phyloP scores from a whole-genome alignment of 2,113 vertebrate genomes.

The Bufo gargarizans region DNA sequence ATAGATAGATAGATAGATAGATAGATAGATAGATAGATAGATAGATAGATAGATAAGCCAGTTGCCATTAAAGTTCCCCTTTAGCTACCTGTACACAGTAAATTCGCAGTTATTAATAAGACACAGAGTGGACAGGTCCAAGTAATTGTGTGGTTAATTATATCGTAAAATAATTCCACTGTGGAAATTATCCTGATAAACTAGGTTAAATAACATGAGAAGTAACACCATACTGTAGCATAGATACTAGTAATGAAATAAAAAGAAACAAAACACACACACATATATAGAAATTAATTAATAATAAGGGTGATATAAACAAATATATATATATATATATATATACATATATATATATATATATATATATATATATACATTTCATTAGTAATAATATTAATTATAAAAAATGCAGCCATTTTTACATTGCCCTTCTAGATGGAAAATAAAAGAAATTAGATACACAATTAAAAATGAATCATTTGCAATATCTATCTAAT shows the following conservation, averaged over 20 bases:
- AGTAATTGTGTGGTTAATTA: neutral
- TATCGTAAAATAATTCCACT: neutral
- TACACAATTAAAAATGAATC: neutral
- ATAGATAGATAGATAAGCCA: too few species aligned
- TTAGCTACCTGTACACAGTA: too few species aligned
- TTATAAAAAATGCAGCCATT: too few species aligned
- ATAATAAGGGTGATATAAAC: neutral
- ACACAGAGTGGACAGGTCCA: neutral
- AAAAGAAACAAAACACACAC: neutral
- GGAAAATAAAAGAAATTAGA: neutral
- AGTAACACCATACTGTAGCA: neutral
- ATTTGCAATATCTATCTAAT: neutral
- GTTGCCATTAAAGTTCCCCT: neutral
- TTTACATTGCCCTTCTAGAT: neutral
- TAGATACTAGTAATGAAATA: neutral
- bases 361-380: neutral
- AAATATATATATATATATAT: neutral
- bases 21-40: too few species aligned
- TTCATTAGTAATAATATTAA: neutral
- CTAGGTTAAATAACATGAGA: neutral
- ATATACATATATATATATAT: too few species aligned
- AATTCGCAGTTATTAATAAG: neutral
- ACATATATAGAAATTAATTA: neutral
- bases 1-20: too few species aligned
- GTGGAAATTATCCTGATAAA: neutral